Base-by-base conservation (phyloP, 2,888 invertebrate species). In the Cataglyphis cursor region DNA sequence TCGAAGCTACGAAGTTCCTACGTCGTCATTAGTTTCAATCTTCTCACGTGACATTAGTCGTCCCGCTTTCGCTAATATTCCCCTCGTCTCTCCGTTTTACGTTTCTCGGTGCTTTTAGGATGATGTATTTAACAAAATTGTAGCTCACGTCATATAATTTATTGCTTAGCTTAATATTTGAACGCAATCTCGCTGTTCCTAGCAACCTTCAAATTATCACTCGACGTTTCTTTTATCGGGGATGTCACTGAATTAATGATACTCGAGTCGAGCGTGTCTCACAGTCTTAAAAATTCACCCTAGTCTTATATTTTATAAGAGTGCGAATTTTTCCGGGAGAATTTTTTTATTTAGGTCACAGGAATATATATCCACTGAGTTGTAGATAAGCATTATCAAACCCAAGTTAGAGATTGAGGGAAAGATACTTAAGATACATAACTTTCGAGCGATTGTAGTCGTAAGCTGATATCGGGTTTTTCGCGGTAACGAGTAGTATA, bases 361-460 rank as follows among this genome's bases (percentile, higher is more conserved):
- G 12, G 59, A 48, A 76, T 75, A 35, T 74, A 57, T 82, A 51
- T 75, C 12, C 9, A 18, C 35, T 48, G 59, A 76, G 76, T 82
- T 21, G 24, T 15, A 75, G 65, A 76, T 61, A 82, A 82, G 76
- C 76, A 59, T 66, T 44, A 76, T 66, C 66, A 44, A 48, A 28
- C 10, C 21, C 0, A 24, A 41, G 51, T 66, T 48, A 18, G 57
- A 31, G 59, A 72, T 31, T 28, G 31, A 18, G 31, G 12, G 44
- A 72, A 31, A 72, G 44, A 62, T 44, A 3, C 8, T 78, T n/a
- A 18, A n/a, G 41, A 78, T 68, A 70, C 8, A 38, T 61, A 31
- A 31, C 12, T 70, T 70, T 12, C 10, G 28, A 70, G 28, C 44
- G 24, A 72, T 78, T 59, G 18, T 31, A 10, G 15, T 28, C 28